A percentile compares a stretch with the other conserved stretches of the same genome.
These are phyloP conservation scores for Stichodactyla mertensii DNA, from an alignment of 64 coral and sea anemone genomes.

Conservation along the genomic window DNA sequence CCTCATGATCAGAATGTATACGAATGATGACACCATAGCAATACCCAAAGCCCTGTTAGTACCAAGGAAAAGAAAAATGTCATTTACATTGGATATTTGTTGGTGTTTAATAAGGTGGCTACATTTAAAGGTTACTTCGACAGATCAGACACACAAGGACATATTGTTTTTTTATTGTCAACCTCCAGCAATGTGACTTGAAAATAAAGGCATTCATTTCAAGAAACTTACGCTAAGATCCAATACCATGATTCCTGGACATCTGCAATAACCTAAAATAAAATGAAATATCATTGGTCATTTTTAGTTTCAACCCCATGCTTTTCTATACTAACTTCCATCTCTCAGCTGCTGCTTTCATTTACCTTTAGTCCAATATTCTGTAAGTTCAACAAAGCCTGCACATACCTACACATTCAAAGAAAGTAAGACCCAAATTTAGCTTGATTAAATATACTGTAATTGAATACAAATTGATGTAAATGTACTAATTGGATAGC, in stretches of 20 bases:
- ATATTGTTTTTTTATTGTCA: too few relatives aligned
- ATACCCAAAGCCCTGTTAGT: constrained; percentile 68
- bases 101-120: too few relatives aligned
- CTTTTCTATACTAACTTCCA: not conserved
- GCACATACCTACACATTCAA: constrained; percentile 22
- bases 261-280: constrained; percentile 78
- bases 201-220: not conserved
- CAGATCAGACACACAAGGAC: too few relatives aligned
- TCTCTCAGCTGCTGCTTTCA: not conserved
- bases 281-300: not conserved
- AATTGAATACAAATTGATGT: too few relatives aligned
- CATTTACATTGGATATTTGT: too few relatives aligned
- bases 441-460: too few relatives aligned
- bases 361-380: constrained; percentile 77
- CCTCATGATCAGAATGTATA: constrained; percentile 86
- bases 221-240: constrained; percentile 82
- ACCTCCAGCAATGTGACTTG: too few relatives aligned
- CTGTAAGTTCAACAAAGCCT: constrained; percentile 73
- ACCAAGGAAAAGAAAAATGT: not conserved
- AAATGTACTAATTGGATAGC: too few relatives aligned
- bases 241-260: constrained; percentile 88
- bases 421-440: too few relatives aligned
- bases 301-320: not conserved
- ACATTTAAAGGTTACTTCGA: too few relatives aligned
- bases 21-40: constrained; percentile 80